Evolutionary conservation across 1,140 invertebrate genomes (phyloP), one percentile per base, ranked within the genome.

Genomic region (Pachyrhynchus sulphureomaculatus): DNA sequence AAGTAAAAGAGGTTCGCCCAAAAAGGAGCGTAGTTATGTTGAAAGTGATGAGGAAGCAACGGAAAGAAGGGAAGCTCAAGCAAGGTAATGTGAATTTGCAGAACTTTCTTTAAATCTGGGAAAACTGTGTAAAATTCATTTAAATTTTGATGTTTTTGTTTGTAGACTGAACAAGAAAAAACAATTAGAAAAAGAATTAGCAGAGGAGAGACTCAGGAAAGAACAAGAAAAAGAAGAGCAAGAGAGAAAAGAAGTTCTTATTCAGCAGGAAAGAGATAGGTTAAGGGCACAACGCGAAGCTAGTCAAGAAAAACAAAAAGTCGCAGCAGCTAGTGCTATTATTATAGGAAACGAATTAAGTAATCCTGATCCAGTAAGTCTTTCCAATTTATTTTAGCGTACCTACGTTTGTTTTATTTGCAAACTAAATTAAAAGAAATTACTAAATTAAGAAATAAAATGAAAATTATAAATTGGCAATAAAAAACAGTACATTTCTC

Each of bases 1-100:
- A 60, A 81, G 83, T 17, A 92, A 91, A 77, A 83, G 84, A 53
- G 79, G 78, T n/a, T 91, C 89, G 20, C 89, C 89, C 0, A 89
- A 88, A 68, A 91, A 90, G 76, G 88, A 90, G 69, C 75, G 78
- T 32, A 65, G 72, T 70, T 56, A 78, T 71, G 57, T 76, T 0
- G 69, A 74, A 49, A 56, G 20, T 15, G 32, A 62, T 5, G 65
- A 67, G 8, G 62, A 67, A 26, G 62, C 78, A 75, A 13, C 74
- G 72, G 54, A 72, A 68, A 59, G 67, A 58, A n/a, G 49, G 15
- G 48, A 53, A 18, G 58, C 58, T 4, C 58, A 61, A 34, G 4
- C 41, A 45, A 67, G 62, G 65, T 67, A 59, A 37, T 15, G 10
- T 21, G 33, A 33, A 17, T 13, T 20, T 34, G 4, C 3, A 34